phyloP scores from a whole-genome alignment of 2,888 invertebrate genomes.

The Polia nebulosa region DNA sequence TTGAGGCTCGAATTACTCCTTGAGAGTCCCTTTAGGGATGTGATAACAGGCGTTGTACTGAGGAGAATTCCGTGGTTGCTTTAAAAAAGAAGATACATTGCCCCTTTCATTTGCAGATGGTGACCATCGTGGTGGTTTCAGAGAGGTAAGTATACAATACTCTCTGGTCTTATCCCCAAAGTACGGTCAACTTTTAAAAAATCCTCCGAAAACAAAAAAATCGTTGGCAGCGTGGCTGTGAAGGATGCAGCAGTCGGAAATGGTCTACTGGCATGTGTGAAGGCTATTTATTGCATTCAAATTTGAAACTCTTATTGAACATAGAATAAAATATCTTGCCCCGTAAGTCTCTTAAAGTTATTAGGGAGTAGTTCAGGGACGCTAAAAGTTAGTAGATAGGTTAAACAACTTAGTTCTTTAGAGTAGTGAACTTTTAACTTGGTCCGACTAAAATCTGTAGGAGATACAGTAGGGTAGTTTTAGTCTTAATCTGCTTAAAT shows the following conservation, averaged over 20 bases:
- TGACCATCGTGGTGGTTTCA: too few species aligned
- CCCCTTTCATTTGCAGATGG: too few species aligned
- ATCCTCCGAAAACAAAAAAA: too few species aligned
- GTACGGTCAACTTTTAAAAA: too few species aligned
- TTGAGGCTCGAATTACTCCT: too few species aligned
- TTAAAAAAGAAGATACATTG: not conserved
- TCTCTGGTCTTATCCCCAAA: too few species aligned
- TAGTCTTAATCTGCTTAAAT: slow-evolving; percentile 12
- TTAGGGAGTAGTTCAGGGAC: slow-evolving; percentile 14
- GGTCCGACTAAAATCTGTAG: not conserved
- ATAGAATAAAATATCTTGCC: not conserved
- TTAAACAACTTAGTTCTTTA: slow-evolving; percentile 22
- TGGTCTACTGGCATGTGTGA: too few species aligned
- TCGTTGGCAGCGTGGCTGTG: too few species aligned
- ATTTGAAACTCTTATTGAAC: not conserved
- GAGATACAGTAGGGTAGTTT: not conserved
- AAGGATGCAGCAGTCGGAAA: too few species aligned
- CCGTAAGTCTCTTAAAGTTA: slow-evolving; percentile 26
- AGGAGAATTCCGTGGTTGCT: not conserved
- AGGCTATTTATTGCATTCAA: too few species aligned
- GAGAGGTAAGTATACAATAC: too few species aligned
- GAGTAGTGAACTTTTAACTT: slow-evolving; percentile 26
- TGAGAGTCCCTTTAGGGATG: too few species aligned
- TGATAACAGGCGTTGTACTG: not conserved
- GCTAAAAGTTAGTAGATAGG: slow-evolving; percentile 23